A percentile compares a stretch with the other conserved stretches of the same genome.
These are phyloP conservation scores for Parasteatoda tepidariorum DNA, from an alignment of 1,140 invertebrate genomes.

Conservation along the genomic window DNA sequence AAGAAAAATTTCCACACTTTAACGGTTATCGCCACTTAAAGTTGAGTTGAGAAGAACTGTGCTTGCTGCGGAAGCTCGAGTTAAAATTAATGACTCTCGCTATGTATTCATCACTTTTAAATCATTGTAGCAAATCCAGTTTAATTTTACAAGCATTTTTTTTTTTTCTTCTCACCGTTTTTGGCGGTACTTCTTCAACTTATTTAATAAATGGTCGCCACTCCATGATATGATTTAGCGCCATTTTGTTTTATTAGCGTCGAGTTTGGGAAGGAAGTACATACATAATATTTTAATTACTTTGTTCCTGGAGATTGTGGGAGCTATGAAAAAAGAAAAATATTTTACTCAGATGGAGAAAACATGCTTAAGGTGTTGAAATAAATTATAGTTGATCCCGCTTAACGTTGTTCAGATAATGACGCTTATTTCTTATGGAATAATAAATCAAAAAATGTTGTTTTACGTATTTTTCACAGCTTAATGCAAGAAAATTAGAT, in stretches of 20 bases:
- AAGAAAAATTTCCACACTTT: slow-evolving; percentile 39
- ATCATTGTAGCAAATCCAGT: slow-evolving; percentile 54
- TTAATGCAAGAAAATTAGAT: no score
- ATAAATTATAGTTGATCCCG: slow-evolving; percentile 16
- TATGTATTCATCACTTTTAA: slow-evolving; percentile 58
- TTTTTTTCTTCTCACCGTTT: background rate
- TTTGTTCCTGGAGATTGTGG: background rate
- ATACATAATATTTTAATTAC: slow-evolving; percentile 38
- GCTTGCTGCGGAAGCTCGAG: background rate
- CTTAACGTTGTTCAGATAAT: no score
- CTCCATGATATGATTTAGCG: slow-evolving; percentile 15
- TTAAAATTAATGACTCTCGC: slow-evolving; percentile 52
- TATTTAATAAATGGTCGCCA: background rate
- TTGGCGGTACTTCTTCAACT: background rate
- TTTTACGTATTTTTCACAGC: no score
- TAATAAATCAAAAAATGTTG: background rate
- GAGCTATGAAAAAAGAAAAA: background rate
- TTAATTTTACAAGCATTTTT: slow-evolving; percentile 48
- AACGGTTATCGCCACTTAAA: slow-evolving; percentile 58
- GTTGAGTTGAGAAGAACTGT: background rate
- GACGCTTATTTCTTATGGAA: no score
- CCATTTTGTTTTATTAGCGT: slow-evolving; percentile 29
- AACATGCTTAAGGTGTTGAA: slow-evolving; percentile 14
- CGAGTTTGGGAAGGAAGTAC: background rate
- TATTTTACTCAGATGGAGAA: background rate